phyloP scores from a whole-genome alignment of 2,888 invertebrate genomes.

The Polydrusus cervinus region DNA sequence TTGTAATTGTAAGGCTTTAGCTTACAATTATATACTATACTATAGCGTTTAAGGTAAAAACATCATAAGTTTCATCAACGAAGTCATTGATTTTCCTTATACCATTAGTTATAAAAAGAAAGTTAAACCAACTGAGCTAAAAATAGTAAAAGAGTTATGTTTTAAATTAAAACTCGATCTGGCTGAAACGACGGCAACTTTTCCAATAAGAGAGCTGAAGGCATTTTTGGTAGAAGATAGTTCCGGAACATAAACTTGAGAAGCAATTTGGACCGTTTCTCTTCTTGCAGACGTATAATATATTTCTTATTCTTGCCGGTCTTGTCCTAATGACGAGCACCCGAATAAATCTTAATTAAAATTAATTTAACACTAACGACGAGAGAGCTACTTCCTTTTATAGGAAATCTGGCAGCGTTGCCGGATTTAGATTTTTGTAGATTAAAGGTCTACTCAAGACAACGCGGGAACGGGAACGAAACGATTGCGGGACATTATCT shows the following conservation, averaged over 20 bases:
- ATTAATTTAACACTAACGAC: conserved; percentile 62
- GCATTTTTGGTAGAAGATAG: conserved; percentile 43
- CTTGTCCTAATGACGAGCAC: conserved; percentile 61
- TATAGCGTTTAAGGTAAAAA: conserved; percentile 6
- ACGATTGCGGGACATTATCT: too few relatives aligned
- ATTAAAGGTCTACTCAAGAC: too few relatives aligned
- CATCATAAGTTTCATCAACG: conserved; percentile 18
- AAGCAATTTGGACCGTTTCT: conserved; percentile 47
- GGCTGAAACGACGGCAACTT: conserved; percentile 29
- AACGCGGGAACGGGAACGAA: too few relatives aligned
- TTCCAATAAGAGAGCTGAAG: conserved; percentile 38
- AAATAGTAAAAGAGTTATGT: conserved; percentile 25
- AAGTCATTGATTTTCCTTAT: conserved; percentile 7
- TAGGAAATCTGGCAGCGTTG: neutral
- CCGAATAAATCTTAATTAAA: conserved; percentile 65
- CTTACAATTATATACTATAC: too few relatives aligned
- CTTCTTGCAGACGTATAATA: conserved; percentile 34
- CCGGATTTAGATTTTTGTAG: neutral
- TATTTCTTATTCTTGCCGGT: conserved; percentile 49
- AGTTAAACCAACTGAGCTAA: conserved; percentile 2
- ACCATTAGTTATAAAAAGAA: conserved; percentile 3
- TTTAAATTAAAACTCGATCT: conserved; percentile 40
- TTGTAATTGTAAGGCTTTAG: too few relatives aligned
- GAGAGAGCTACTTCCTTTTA: neutral
- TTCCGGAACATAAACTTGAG: conserved; percentile 44